Base-by-base conservation (phyloP, 1,140 invertebrate species). In the Apis cerana region DNA sequence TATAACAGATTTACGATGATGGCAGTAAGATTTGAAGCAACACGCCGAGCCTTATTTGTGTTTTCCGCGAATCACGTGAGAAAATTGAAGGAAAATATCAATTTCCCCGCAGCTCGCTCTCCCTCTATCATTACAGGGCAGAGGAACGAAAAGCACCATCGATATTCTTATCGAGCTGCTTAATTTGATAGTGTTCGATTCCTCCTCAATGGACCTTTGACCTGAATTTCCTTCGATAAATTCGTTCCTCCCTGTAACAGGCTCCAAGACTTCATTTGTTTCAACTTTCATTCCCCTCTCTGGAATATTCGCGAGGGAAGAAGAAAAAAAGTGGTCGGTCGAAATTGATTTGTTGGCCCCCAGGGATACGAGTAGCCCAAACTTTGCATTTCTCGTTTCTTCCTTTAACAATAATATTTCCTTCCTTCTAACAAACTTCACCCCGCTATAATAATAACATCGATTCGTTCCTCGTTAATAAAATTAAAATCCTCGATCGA, bases 171-270 rank as follows among this genome's bases (percentile, higher is more conserved):
- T 81, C 80, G 80, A 12, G 13, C 62, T 1, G 43, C 23, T 75
- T 82, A 82, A 82, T 68, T 82, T 62, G 72, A 76, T 82, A 50
- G 80, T 68, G 62, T 76, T 76, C 80, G 54, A 68, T 82, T 76
- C 75, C 68, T 76, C 54, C 54, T 50, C 62, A 72, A 68, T 59
- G 62, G 72, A 82, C 62, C 64, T 82, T 52, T 64, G 80, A 76
- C 80, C 72, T 76, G 72, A 82, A 82, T 82, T 82, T 48, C 68
- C 64, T 3, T 43, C 80, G 72, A 82, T 82, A 76, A 82, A 82
- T 82, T 82, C 72, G 64, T 59, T 76, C 43, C 23, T 23, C 23
- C 13, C 72, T 33, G 64, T 75, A 82, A 52, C 72, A 56, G 67
- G 72, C 56, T 27, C 59, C 52, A 64, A 62, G 78, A 70, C 74